Conservation (phyloP, 2,113 vertebrate genomes). For the Daubentonia madagascariensis region DNA sequence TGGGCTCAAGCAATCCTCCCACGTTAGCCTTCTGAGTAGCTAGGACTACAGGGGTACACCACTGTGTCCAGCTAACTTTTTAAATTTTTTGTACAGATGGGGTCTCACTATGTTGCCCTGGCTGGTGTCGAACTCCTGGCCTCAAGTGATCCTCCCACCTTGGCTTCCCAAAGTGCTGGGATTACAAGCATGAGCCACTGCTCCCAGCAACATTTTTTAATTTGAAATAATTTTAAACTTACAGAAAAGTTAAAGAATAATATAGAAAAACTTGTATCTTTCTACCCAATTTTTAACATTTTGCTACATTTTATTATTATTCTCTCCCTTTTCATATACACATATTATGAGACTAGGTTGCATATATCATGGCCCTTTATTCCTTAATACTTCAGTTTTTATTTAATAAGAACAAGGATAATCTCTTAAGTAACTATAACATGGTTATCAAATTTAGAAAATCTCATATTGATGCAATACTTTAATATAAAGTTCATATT, state of each 20-base stretch:
- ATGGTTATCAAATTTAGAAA: background rate
- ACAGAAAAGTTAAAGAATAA: constrained; percentile 4
- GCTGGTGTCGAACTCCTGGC: too few relatives aligned
- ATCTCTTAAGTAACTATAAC: background rate
- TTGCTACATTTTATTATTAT: background rate
- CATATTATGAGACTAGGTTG: background rate
- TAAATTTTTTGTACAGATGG: background rate
- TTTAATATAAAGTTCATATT: background rate
- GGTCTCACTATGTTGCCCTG: too few relatives aligned
- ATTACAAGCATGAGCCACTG: too few relatives aligned
- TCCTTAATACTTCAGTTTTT: background rate
- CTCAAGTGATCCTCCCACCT: too few relatives aligned
- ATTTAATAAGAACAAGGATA: background rate
- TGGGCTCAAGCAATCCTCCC: too few relatives aligned
- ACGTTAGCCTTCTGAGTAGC: too few relatives aligned
- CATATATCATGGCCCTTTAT: background rate
- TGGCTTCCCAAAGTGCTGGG: too few relatives aligned
- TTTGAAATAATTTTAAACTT: constrained; percentile 11
- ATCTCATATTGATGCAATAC: background rate
- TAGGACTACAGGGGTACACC: too few relatives aligned
- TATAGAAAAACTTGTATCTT: background rate
- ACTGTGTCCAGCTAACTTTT: too few relatives aligned
- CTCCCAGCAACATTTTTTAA: background rate
- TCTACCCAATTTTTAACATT: constrained; percentile 4
- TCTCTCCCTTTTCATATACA: background rate